Percentiles rank a stretch among this genome's conserved stretches.
phyloP scores from a whole-genome alignment of 2,888 invertebrate genomes.

The Leptogaster cylindrica region DNA sequence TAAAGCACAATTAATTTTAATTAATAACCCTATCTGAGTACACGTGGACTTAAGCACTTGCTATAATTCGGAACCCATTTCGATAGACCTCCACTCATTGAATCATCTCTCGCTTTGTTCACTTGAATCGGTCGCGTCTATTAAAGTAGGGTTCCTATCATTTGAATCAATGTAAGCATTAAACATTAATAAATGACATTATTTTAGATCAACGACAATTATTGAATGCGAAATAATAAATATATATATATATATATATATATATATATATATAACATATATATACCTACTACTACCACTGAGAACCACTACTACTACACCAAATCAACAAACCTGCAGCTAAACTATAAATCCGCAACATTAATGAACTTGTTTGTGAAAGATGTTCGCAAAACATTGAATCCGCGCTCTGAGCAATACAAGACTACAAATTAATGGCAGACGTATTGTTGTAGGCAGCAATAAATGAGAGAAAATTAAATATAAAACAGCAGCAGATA shows the following conservation, averaged over 20 bases:
- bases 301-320: conserved; percentile 21
- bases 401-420: background rate
- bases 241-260: background rate
- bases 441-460: background rate
- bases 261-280: too few relatives aligned
- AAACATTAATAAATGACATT: too few relatives aligned
- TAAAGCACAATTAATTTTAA: too few relatives aligned
- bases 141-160: too few relatives aligned
- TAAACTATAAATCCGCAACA: background rate
- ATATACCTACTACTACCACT: too few relatives aligned
- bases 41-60: too few relatives aligned
- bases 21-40: too few relatives aligned
- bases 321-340: conserved; percentile 20
- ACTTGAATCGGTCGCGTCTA: too few relatives aligned
- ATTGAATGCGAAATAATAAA: background rate
- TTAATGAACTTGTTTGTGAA: background rate
- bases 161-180: too few relatives aligned
- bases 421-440: background rate
- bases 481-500: background rate
- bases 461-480: background rate
- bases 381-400: background rate
- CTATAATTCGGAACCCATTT: too few relatives aligned
- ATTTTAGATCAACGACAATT: conserved; percentile 19
- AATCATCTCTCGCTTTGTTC: too few relatives aligned
- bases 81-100: too few relatives aligned